Evolutionary conservation across 2,888 invertebrate species (phyloP).

Genomic region (Andrena trimmerana): DNA sequence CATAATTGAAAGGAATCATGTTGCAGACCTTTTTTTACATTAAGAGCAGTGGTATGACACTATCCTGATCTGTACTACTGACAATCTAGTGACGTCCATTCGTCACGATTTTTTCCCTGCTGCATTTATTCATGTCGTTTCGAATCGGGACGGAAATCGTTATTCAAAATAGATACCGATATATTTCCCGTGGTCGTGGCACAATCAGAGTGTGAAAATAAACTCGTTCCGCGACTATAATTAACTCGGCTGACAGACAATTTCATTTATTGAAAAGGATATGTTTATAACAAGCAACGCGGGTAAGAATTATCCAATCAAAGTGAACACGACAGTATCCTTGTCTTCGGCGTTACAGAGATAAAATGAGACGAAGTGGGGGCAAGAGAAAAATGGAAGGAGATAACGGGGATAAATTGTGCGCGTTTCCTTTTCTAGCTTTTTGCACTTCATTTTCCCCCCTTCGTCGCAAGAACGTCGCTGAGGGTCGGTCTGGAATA

Average conservation of each 20-base stretch:
- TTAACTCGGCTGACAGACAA: constrained; percentile 11
- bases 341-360: background rate
- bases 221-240: constrained; percentile 39
- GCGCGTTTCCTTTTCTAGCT: constrained; percentile 18
- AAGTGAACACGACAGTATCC: background rate
- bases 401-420: constrained; percentile 13
- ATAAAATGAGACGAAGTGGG: background rate
- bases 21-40: background rate
- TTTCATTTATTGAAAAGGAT: constrained; percentile 7
- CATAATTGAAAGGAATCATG: background rate
- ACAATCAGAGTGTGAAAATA: constrained; percentile 56
- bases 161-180: constrained; percentile 42
- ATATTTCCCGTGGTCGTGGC: constrained; percentile 28
- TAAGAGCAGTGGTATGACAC: background rate
- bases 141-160: constrained; percentile 34
- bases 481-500: constrained; percentile 56
- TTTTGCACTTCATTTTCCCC: constrained; percentile 14
- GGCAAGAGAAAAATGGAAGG: background rate
- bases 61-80: background rate
- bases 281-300: constrained; percentile 8
- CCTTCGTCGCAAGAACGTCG: constrained; percentile 37
- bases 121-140: background rate
- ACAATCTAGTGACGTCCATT: background rate
- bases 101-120: background rate
- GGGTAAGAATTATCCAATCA: constrained; percentile 12